These are phyloP conservation scores for Eurypyga helias DNA, from an alignment of 2,113 vertebrate species.

Conservation along the genomic window DNA sequence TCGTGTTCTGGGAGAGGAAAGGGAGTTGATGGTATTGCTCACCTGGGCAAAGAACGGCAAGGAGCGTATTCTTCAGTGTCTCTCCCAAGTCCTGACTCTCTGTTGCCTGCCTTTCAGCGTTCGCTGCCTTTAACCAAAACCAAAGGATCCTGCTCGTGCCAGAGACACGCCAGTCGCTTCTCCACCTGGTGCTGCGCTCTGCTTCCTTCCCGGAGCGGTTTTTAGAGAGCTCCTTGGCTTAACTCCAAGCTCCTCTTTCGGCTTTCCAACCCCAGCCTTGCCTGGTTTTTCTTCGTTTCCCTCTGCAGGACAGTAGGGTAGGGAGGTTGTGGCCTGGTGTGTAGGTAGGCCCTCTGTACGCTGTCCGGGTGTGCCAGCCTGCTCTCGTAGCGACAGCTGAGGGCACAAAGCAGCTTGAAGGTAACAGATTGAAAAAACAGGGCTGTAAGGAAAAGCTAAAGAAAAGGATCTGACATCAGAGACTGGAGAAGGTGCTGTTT, in stretches of 20 bases:
- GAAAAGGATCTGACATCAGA: neutral
- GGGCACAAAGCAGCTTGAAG: neutral
- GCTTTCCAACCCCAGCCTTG: neutral
- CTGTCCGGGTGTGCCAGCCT: neutral
- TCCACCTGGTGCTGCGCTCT: slow-evolving; percentile 28
- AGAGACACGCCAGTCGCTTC: slow-evolving; percentile 6
- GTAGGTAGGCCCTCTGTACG: neutral
- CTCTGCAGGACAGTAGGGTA: neutral
- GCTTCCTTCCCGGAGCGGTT: slow-evolving; percentile 5
- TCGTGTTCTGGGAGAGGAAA: neutral
- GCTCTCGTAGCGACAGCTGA: neutral
- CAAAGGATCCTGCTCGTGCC: slow-evolving; percentile 32
- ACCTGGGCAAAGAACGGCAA: neutral
- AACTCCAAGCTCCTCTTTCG: neutral
- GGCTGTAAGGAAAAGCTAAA: neutral
- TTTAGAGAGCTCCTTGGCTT: slow-evolving; percentile 49
- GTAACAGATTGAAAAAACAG: neutral
- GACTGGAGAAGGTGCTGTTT: neutral
- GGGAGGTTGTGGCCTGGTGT: neutral
- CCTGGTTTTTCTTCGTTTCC: neutral
- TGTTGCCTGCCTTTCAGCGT: slow-evolving; percentile 26
- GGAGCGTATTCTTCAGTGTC: slow-evolving; percentile 17
- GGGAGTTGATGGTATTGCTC: neutral
- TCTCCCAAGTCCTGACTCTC: slow-evolving; percentile 40
- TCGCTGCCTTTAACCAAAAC: slow-evolving; percentile 30